A percentile compares a stretch with the other conserved stretches of the same genome.
Conservation (phyloP, 1,140 invertebrate genomes). For the Ditylenchus dipsaci region DNA sequence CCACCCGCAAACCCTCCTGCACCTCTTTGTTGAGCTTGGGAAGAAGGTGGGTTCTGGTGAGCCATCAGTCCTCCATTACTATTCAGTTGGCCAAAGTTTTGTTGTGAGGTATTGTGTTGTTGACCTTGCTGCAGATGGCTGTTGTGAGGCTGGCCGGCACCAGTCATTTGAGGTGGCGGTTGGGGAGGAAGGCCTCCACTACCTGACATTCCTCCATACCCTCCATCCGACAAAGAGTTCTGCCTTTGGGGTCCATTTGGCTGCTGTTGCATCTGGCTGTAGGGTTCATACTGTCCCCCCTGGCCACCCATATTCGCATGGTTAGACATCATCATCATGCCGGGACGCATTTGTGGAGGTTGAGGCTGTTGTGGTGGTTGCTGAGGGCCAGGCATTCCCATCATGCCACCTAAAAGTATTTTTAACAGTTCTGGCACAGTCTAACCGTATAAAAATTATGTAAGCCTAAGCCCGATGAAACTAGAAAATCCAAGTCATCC, state of each 20-base stretch:
- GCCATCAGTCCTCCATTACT: background rate
- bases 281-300: background rate
- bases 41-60: background rate
- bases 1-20: background rate
- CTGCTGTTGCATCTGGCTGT: background rate
- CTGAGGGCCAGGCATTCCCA: background rate
- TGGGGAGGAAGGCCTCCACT: too few species aligned
- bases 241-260: background rate
- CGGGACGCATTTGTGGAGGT: background rate
- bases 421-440: background rate
- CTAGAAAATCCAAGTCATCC: too few species aligned
- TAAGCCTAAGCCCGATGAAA: too few species aligned
- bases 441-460: too few species aligned
- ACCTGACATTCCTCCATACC: too few species aligned
- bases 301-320: background rate
- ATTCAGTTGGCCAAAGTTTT: background rate
- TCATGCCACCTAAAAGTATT: background rate
- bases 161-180: too few species aligned
- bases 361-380: background rate
- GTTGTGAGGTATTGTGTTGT: slow-evolving; percentile 1
- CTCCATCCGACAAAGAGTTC: background rate
- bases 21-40: background rate
- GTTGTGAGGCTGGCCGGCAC: too few species aligned
- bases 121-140: background rate
- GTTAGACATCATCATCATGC: background rate